Percentiles rank a stretch among this genome's conserved stretches.
Evolutionary conservation across 2,797 vertebrate species (phyloP).

Genomic region (Pseudochirops corinnae): DNA sequence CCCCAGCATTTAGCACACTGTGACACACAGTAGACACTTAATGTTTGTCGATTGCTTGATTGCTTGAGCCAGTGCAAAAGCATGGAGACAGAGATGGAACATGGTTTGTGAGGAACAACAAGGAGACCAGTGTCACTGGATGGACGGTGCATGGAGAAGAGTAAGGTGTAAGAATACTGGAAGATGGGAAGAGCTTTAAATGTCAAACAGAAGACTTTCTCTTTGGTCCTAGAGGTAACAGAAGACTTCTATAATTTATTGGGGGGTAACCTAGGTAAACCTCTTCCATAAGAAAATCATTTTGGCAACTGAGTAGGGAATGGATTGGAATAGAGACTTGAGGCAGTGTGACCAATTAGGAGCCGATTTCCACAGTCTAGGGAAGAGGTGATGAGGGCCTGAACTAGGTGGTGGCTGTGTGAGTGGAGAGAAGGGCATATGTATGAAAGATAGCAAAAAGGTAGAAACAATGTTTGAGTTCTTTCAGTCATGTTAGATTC

Average conservation of each 20-base stretch:
- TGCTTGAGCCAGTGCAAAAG: not conserved
- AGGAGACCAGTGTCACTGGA: no score
- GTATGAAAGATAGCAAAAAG: not conserved
- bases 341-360: not conserved
- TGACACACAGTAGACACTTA: not conserved
- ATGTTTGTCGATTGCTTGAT: not conserved
- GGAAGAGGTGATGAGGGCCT: not conserved
- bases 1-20: not conserved
- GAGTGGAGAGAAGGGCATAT: not conserved
- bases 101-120: not conserved
- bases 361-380: not conserved
- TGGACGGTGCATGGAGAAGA: not conserved
- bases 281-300: not conserved
- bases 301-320: not conserved
- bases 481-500: not conserved
- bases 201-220: not conserved
- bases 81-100: not conserved
- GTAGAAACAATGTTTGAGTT: not conserved
- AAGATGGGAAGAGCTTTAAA: not conserved
- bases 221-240: not conserved
- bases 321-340: not conserved
- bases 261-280: not conserved
- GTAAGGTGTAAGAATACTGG: not conserved
- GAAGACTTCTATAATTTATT: not conserved
- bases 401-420: not conserved